Conservation (phyloP, 1,140 invertebrate genomes). For the Antheraea mylitta region DNA sequence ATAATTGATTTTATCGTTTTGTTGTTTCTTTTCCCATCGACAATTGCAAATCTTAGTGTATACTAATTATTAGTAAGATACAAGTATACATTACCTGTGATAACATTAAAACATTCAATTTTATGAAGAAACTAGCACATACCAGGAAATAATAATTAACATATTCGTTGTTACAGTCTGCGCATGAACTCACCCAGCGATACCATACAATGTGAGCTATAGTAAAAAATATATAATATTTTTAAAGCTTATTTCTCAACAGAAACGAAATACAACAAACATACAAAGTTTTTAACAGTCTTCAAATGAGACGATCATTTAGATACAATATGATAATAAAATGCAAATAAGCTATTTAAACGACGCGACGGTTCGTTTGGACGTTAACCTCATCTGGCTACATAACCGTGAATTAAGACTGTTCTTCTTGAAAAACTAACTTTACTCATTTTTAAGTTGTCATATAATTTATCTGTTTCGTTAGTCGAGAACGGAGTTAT, state of each 20-base stretch:
- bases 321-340: conserved; percentile 31
- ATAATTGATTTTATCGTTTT: too few relatives aligned
- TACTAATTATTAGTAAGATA: too few relatives aligned
- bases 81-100: too few relatives aligned
- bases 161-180: too few relatives aligned
- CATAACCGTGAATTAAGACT: not conserved
- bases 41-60: too few relatives aligned
- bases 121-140: too few relatives aligned
- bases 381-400: conserved; percentile 37
- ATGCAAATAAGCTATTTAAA: conserved; percentile 32
- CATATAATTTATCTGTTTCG: not conserved
- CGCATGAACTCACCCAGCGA: too few relatives aligned
- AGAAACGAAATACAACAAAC: not conserved
- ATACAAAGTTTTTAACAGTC: conserved; percentile 14
- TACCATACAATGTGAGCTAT: not conserved
- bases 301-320: conserved; percentile 33
- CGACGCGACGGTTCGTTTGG: conserved; percentile 22
- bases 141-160: too few relatives aligned
- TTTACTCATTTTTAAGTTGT: not conserved
- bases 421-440: conserved; percentile 5
- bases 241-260: not conserved
- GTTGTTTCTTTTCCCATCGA: too few relatives aligned
- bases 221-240: not conserved
- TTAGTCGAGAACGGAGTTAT: not conserved
- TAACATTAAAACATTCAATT: too few relatives aligned